Conservation (phyloP, 1,140 invertebrate species). For the Drosophila paulistorum region DNA sequence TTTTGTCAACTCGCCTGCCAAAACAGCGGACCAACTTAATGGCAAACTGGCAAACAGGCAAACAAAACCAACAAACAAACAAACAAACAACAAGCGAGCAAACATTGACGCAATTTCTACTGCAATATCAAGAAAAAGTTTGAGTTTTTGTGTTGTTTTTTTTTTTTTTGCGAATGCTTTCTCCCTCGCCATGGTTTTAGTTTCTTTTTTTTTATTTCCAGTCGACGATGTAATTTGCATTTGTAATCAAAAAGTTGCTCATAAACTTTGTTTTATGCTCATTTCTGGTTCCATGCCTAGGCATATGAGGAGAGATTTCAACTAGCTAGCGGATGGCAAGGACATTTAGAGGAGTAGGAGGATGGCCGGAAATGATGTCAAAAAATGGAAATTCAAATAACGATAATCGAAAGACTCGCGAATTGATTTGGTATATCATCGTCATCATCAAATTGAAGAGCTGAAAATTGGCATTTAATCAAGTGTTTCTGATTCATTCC, state of each 20-base stretch:
- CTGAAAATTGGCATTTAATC: slow-evolving; percentile 64
- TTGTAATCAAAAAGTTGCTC: slow-evolving; percentile 81
- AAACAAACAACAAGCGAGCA: slow-evolving; percentile 58
- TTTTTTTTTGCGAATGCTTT: no score
- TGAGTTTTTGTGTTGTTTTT: slow-evolving; percentile 4
- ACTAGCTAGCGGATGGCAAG: background rate
- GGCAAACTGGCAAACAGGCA: slow-evolving; percentile 34
- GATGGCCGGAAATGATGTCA: background rate
- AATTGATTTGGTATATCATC: background rate
- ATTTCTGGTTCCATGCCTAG: slow-evolving; percentile 54
- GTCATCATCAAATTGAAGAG: slow-evolving; percentile 36
- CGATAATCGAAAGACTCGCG: background rate
- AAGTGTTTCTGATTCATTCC: slow-evolving; percentile 26
- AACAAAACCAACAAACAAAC: slow-evolving; percentile 40
- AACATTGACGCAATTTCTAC: slow-evolving; percentile 74
- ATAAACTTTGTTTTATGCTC: slow-evolving; percentile 80
- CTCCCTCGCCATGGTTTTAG: slow-evolving; percentile 2
- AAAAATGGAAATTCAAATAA: slow-evolving; percentile 2
- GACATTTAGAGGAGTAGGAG: no score
- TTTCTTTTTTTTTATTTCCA: slow-evolving; percentile 14
- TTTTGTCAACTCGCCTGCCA: slow-evolving; percentile 74
- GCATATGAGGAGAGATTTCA: background rate
- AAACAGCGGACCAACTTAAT: slow-evolving; percentile 61
- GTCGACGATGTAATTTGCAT: slow-evolving; percentile 76
- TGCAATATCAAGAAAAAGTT: slow-evolving; percentile 72